Base-by-base conservation (phyloP, 2,797 vertebrate genomes). In the Phaenicophaeus curvirostris region DNA sequence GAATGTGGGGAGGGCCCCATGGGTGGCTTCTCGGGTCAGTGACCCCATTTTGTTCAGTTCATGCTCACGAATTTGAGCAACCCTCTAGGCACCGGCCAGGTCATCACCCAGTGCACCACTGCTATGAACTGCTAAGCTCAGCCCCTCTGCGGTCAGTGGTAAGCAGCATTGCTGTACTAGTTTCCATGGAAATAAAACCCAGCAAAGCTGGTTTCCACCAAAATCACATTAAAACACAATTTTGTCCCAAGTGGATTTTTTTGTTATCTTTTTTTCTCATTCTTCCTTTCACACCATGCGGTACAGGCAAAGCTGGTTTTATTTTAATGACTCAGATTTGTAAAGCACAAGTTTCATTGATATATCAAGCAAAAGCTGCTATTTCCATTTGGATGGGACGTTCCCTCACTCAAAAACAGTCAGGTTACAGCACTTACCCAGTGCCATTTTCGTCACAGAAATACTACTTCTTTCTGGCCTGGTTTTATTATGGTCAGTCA, bases 111-210 rank as follows among this genome's bases (percentile, higher is more conserved):
- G 80, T 2, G 0, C 39, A 48, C 31, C 0, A 2, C 11, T 2
- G 7, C 44, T 48, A 89, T n/a, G 80, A 42, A 80, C 85, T 86
- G 94, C 92, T 87, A 82, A 79, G 65, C 37, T 46, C 66, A 62
- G 87, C 74, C 89, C 62, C 9, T 31, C 82, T 94, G 90, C 90
- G 80, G 79, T 94, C 96, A 65, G 72, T 37, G 72, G 33, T 85
- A 75, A 80, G 73, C 48, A 33, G 30, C 17, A 5, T 39, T 86
- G 94, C 90, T 78, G 63, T 57, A 78, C 39, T 90, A 71, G 97
- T 98, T 97, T 96, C 98, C 96, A 97, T 95, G 96, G 98, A 97
- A 97, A 97, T 95, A 57, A 89, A 87, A 94, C 53, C 71, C 67
- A 62, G 42, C 90, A 62, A 95, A 95, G 94, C 93, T 97, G 76